These are phyloP conservation scores for Lepeophtheirus salmonis DNA, from an alignment of 1,140 invertebrate genomes.

Conservation along the genomic window DNA sequence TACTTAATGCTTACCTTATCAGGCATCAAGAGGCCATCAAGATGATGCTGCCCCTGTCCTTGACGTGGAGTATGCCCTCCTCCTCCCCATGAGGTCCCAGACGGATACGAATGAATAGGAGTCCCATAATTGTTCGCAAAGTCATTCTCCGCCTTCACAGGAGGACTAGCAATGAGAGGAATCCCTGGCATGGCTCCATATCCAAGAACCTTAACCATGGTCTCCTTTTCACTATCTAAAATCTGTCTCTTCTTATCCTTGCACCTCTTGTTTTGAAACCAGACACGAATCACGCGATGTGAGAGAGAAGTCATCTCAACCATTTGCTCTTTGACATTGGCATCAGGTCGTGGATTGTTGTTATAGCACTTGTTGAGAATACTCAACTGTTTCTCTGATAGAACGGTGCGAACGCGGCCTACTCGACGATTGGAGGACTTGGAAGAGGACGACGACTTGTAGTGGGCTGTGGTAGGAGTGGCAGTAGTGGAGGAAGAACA, in stretches of 20 bases:
- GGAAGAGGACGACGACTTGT: background rate
- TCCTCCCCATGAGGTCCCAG: no score
- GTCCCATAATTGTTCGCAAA: background rate
- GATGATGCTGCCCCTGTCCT: no score
- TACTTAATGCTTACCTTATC: no score
- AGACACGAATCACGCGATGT: constrained; percentile 85
- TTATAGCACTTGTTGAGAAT: constrained; percentile 47
- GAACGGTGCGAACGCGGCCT: constrained; percentile 70
- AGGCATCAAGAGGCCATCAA: no score
- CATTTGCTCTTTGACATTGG: constrained; percentile 96
- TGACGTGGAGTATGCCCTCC: no score
- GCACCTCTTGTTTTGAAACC: constrained; percentile 98
- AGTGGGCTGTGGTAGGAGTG: no score
- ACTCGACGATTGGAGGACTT: constrained; percentile 26
- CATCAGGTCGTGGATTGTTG: constrained; percentile 91
- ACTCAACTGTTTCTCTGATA: constrained; percentile 95
- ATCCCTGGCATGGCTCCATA: background rate
- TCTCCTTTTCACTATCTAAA: constrained; percentile 89
- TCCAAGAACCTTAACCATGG: background rate
- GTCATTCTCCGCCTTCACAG: background rate
- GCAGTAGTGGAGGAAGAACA: no score
- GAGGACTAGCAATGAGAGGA: background rate
- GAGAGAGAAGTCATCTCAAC: constrained; percentile 95
- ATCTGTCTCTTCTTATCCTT: constrained; percentile 98
- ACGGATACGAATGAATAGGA: background rate